Percentiles rank a stretch among this genome's conserved stretches.
These are phyloP conservation scores for Bombus superbus DNA, from an alignment of 1,140 invertebrate genomes.

Conservation along the genomic window DNA sequence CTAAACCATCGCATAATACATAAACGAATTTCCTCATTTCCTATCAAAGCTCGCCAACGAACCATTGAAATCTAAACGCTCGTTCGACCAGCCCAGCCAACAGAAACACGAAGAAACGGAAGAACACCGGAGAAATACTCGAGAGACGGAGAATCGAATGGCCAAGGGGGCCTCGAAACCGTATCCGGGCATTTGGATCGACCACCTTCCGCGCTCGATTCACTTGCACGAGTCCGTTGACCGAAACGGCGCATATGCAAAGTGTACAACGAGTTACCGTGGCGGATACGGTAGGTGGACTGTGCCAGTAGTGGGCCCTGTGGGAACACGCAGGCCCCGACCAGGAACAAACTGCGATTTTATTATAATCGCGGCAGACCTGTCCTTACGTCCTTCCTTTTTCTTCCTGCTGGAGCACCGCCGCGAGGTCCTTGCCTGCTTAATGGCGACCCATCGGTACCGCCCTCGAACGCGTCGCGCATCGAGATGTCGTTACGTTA, in stretches of 20 bases:
- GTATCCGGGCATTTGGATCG: background rate
- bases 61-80: background rate
- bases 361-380: conserved; percentile 66
- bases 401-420: conserved; percentile 6
- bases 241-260: conserved; percentile 27
- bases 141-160: background rate
- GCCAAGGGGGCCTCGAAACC: background rate
- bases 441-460: conserved; percentile 32
- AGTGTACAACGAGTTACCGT: conserved; percentile 9
- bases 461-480: conserved; percentile 17
- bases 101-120: background rate
- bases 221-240: conserved; percentile 32
- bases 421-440: conserved; percentile 25
- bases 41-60: background rate
- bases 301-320: conserved; percentile 33
- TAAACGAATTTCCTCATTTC: background rate
- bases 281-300: conserved; percentile 44
- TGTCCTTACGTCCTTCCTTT: conserved; percentile 40
- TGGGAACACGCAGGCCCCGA: conserved; percentile 48
- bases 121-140: background rate
- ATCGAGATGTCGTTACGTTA: conserved; percentile 30
- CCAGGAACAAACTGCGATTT: conserved; percentile 67
- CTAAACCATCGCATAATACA: too few relatives aligned
- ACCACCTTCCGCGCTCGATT: conserved; percentile 27
- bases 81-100: background rate